Evolutionary conservation across 2,113 vertebrate species (phyloP).

Genomic region (Lonchura striata): DNA sequence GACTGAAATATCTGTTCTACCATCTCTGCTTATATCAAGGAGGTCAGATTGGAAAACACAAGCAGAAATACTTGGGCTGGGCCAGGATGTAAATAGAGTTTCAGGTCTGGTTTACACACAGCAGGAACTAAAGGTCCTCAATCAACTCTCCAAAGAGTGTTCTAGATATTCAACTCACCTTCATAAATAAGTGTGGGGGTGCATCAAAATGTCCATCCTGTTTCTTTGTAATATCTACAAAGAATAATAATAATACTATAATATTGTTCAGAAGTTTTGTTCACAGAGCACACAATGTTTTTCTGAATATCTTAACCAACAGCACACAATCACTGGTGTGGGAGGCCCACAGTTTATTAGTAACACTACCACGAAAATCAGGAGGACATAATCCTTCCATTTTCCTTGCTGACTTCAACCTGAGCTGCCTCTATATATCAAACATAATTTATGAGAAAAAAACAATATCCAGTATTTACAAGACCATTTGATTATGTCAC

Average conservation of each 20-base stretch:
- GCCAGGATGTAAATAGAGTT: neutral
- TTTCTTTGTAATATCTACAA: slow-evolving; percentile 92
- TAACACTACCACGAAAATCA: neutral
- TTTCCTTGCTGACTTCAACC: neutral
- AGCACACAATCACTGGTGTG: neutral
- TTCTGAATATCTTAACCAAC: neutral
- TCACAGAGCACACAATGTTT: neutral
- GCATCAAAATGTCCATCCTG: slow-evolving; percentile 92
- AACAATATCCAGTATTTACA: neutral
- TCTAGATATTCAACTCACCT: slow-evolving; percentile 79
- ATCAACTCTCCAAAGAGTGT: neutral
- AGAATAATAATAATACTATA: slow-evolving; percentile 24
- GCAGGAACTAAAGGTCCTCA: neutral
- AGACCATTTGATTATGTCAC: neutral
- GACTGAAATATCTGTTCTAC: neutral
- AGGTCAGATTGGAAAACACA: neutral
- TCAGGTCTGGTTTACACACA: neutral
- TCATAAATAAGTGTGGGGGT: slow-evolving; percentile 88
- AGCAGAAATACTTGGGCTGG: neutral
- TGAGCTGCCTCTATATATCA: neutral
- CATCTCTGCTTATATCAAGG: neutral
- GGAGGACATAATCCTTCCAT: neutral
- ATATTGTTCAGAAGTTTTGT: slow-evolving; percentile 37
- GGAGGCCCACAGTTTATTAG: neutral
- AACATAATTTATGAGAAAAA: neutral